Percentiles rank a stretch among this genome's conserved stretches.
These are phyloP conservation scores for Uropsilus gracilis DNA, from an alignment of 2,113 vertebrate species.

Conservation along the genomic window DNA sequence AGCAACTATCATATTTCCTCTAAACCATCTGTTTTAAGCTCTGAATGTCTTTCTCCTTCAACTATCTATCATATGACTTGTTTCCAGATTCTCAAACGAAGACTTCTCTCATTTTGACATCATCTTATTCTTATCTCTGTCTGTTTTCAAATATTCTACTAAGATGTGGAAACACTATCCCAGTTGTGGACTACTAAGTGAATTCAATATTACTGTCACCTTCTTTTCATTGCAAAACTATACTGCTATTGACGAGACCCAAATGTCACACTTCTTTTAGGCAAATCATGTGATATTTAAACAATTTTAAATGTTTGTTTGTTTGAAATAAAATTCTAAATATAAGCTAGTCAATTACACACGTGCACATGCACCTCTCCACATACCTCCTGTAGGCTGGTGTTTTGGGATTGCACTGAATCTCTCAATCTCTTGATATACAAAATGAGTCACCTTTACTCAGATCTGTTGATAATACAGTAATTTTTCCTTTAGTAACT, in stretches of 20 bases:
- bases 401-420: too few species aligned
- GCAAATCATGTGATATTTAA: neutral
- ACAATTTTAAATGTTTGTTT: neutral
- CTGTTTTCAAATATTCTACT: neutral
- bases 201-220: neutral
- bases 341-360: too few species aligned
- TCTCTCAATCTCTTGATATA: too few species aligned
- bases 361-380: too few species aligned
- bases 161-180: neutral
- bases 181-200: neutral
- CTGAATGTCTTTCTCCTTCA: neutral
- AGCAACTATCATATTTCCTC: neutral
- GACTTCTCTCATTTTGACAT: neutral
- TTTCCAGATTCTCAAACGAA: neutral
- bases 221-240: neutral
- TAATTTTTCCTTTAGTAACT: too few species aligned
- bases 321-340: too few species aligned
- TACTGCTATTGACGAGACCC: neutral
- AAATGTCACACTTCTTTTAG: neutral
- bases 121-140: neutral
- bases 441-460: too few species aligned
- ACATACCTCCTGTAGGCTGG: too few species aligned
- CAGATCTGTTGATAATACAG: too few species aligned
- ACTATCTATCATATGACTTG: neutral
- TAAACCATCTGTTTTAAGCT: neutral